Evolutionary conservation across 1,140 invertebrate genomes (phyloP), one percentile per base, ranked within the genome.

Genomic region (Hesperophylax magnus): DNA sequence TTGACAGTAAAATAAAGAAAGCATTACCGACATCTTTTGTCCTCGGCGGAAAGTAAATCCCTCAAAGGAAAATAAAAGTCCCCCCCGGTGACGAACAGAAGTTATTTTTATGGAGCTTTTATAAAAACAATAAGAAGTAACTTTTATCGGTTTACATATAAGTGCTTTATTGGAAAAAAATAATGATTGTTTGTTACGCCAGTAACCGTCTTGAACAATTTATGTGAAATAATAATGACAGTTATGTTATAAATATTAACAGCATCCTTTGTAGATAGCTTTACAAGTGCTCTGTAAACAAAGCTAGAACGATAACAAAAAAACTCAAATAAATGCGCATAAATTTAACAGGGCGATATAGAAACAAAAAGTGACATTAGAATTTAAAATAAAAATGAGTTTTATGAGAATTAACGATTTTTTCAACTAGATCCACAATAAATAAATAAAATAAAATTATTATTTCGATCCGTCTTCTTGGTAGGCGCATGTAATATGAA

Each of bases 1-100:
- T 77, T 63, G 75, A 77, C 75, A 77, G 39, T 77, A 77, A 77
- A 77, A 77, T 77, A 65, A 77, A 77, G 58, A 77, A 61, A 65
- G 58, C 58, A 77, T 65, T 77, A 77, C 58, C 69, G 52, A 53
- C 39, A 72, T 72, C 69, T 72, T 22, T 72, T 72, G 69, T 72
- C 69, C 69, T 53, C 17, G 18, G 18, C 20, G 27, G 47, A 72
- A 72, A 54, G 20, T 18, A 27, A 54, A 31, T 52, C 69, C 69
- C 52, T 53, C 47, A 31, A 22, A 65, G 69, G 52, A 53, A 72
- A 11, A 54, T 27, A 54, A 72, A 72, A 53, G 3, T 47, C 22
- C 22, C n/a, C 63, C 47, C 69, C n/a, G 69, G 69, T 53, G 69
- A 31, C 69, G 22, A 53, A 72, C 47, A 53, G 47, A 72, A 20